Evolutionary conservation across 2,797 vertebrate species (phyloP), one percentile per base, ranked within the genome.

Genomic region (Periparus ater): DNA sequence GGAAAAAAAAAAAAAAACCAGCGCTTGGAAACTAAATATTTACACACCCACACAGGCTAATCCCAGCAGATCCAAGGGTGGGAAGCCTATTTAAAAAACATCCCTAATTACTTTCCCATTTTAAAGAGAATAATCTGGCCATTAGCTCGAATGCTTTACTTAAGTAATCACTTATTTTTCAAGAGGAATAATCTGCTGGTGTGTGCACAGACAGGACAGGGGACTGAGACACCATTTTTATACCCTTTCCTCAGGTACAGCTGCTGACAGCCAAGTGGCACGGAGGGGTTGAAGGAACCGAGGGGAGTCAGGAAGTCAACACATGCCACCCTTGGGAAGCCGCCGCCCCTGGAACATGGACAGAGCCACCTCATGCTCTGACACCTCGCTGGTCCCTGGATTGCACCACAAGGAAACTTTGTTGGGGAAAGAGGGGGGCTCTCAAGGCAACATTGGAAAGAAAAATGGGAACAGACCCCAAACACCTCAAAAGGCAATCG

Each of bases 21-120:
- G 63, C 50, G 89, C 88, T 91, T 94, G 80, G 91, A 96, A 96
- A 96, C 81, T 82, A 96, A 97, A 96, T 96, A 93, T 96, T 96
- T 96, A 95, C 84, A 93, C 66, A 79, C 79, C 72, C 88, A 95
- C 71, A 5, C 30, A 86, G 17, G 3, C 62, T 95, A 93, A 96
- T 93, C 84, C 81, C 88, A 93, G 60, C 30, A 76, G 89, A 95
- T 83, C 54, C 77, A 93, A 74, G 82, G 83, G 92, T 91, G 89
- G 83, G 85, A 89, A 84, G 83, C 54, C 68, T 90, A 80, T 92
- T 93, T 79, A 45, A 87, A 93, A 96, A 91, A 21, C 54, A 92
- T 48, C 75, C 63, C 62, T 92, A 94, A 95, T 89, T 92, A 90
- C 76, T 87, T 94, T 84, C 83, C 81, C 93, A 89, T 96, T 81